These are phyloP conservation scores for Ctenodactylus gundi DNA, from an alignment of 2,113 vertebrate species.

Conservation along the genomic window DNA sequence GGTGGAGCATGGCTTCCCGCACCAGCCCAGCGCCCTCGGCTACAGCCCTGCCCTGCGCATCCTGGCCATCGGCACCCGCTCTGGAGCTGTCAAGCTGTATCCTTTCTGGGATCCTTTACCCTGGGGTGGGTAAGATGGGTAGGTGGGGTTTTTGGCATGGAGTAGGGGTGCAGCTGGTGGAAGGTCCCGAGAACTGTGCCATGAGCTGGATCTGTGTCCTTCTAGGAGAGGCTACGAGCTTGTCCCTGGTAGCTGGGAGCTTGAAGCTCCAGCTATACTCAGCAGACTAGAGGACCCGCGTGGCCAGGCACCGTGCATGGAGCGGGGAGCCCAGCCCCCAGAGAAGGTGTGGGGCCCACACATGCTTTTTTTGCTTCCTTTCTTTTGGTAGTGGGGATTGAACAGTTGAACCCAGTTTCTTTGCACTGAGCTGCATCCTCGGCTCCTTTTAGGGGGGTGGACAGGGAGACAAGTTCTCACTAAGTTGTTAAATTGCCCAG, in stretches of 20 bases:
- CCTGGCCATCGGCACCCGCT: slow-evolving; percentile 96
- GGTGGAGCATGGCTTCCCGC: slow-evolving; percentile 98
- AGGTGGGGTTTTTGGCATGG: not conserved
- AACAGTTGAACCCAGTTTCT: not conserved
- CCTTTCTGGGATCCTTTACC: no score
- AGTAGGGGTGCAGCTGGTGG: accelerated
- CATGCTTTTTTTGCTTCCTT: not conserved
- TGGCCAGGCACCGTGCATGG: not conserved
- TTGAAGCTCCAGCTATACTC: not conserved
- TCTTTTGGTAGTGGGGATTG: not conserved
- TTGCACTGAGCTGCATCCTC: not conserved
- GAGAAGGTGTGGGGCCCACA: not conserved
- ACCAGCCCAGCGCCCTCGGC: slow-evolving; percentile 97
- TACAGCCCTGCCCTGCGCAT: slow-evolving; percentile 91
- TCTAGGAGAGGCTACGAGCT: not conserved
- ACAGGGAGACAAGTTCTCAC: no score
- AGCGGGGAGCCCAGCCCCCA: not conserved
- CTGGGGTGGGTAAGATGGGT: no score
- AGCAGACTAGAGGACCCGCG: not conserved
- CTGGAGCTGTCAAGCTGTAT: slow-evolving; percentile 98
- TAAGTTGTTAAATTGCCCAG: no score
- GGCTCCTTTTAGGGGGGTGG: no score
- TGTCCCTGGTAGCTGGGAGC: not conserved
- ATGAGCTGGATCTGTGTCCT: not conserved
- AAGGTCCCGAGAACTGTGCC: not conserved